Evolutionary conservation across 2,888 invertebrate species (phyloP).

Genomic region (Diploptera punctata): DNA sequence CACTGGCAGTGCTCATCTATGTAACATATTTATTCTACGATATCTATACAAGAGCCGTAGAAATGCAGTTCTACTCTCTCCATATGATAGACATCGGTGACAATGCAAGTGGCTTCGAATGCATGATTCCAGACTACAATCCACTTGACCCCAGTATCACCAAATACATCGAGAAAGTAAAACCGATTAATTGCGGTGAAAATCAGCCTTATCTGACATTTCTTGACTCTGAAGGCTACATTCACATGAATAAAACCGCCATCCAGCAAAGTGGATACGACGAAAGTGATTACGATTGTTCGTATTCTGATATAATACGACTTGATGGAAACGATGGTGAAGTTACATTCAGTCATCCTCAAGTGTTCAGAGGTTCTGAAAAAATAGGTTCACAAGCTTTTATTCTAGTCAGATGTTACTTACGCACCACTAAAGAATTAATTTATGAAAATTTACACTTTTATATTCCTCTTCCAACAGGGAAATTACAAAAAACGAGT

Average conservation of each 20-base stretch:
- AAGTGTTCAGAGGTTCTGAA: slow-evolving; percentile 39
- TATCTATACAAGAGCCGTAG: slow-evolving; percentile 9
- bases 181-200: slow-evolving; percentile 26
- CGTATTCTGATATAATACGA: slow-evolving; percentile 45
- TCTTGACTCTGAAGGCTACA: slow-evolving; percentile 44
- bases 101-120: background rate
- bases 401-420: slow-evolving; percentile 45
- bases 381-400: slow-evolving; percentile 39
- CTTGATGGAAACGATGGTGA: slow-evolving; percentile 41
- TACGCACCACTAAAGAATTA: slow-evolving; percentile 37
- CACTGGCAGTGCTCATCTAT: background rate
- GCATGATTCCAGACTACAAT: slow-evolving; percentile 34
- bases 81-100: background rate
- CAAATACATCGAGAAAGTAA: slow-evolving; percentile 13
- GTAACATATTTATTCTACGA: slow-evolving; percentile 14
- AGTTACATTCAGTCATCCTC: slow-evolving; percentile 39
- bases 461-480: slow-evolving; percentile 37
- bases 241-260: slow-evolving; percentile 43
- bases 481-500: background rate
- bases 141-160: slow-evolving; percentile 30
- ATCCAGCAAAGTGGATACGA: slow-evolving; percentile 43
- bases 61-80: slow-evolving; percentile 17
- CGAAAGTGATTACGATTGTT: slow-evolving; percentile 34
- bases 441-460: slow-evolving; percentile 47
- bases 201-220: slow-evolving; percentile 42